These are phyloP conservation scores for Philereme transversata DNA, from an alignment of 2,888 invertebrate species.

Conservation along the genomic window DNA sequence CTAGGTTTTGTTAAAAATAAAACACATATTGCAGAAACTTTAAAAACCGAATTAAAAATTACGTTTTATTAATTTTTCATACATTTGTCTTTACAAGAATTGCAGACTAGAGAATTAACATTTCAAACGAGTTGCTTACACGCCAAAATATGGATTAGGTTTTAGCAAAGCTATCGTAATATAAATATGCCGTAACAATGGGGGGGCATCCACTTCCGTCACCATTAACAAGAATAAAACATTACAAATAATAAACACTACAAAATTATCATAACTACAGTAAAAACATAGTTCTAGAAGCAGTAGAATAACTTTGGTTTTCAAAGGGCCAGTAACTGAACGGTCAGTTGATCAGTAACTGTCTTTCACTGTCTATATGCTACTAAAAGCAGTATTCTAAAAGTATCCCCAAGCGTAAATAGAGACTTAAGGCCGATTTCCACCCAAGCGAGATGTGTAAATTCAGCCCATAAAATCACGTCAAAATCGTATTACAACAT, in stretches of 20 bases:
- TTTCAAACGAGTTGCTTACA: constrained; percentile 71
- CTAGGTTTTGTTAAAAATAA: constrained; percentile 44
- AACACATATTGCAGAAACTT: constrained; percentile 74
- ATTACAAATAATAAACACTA: constrained; percentile 54
- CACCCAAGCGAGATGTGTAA: no score
- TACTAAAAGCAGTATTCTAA: no score
- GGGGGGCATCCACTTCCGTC: constrained; percentile 43
- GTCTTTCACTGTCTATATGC: no score
- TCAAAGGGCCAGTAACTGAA: no score
- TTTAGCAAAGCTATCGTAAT: constrained; percentile 65
- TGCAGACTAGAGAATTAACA: constrained; percentile 82
- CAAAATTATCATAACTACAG: constrained; percentile 55
- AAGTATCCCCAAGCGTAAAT: no score
- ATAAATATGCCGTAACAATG: constrained; percentile 48
- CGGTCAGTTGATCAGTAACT: no score
- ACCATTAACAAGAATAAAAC: constrained; percentile 46
- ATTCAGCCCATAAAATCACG: no score
- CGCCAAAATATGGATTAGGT: constrained; percentile 57
- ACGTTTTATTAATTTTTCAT: constrained; percentile 72
- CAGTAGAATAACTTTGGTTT: constrained; percentile 6
- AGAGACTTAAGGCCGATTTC: no score
- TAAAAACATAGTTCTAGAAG: constrained; percentile 40
- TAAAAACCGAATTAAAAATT: constrained; percentile 81
- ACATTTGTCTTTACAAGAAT: constrained; percentile 81
- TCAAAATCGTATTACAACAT: no score